Conservation (phyloP, 1,140 invertebrate species). For the Drosophila sp. region DNA sequence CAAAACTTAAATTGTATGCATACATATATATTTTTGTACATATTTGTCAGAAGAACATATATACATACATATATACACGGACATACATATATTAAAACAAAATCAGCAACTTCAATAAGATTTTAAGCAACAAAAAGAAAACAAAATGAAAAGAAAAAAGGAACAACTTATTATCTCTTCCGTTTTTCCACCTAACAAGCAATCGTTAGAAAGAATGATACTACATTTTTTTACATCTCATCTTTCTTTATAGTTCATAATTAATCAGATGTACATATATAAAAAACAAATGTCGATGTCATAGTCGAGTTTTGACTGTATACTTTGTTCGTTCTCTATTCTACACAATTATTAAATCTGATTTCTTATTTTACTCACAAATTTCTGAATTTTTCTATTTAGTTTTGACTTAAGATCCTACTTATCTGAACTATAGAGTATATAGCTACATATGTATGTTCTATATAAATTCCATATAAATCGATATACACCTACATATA, state of each 20-base stretch:
- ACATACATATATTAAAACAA: neutral
- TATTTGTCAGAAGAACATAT: conserved; percentile 7
- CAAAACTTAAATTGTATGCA: conserved; percentile 4
- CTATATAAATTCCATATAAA: neutral
- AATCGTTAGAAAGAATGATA: neutral
- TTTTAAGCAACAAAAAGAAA: conserved; percentile 1
- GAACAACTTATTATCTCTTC: neutral
- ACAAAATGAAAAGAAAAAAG: neutral
- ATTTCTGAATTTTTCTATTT: neutral
- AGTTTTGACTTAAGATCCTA: neutral
- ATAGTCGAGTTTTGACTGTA: neutral
- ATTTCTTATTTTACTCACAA: neutral
- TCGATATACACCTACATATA: neutral
- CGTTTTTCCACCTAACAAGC: neutral
- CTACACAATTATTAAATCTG: neutral
- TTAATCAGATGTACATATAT: neutral
- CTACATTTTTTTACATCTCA: conserved; percentile 1
- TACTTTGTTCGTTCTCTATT: neutral
- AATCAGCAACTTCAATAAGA: conserved; percentile 4
- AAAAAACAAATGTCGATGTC: neutral
- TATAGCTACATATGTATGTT: neutral
- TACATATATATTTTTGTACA: conserved; percentile 19
- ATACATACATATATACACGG: neutral
- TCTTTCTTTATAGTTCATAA: conserved; percentile 7
- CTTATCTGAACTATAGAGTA: neutral